phyloP scores from a whole-genome alignment of 2,797 vertebrate genomes.

The Forpus xanthops region DNA sequence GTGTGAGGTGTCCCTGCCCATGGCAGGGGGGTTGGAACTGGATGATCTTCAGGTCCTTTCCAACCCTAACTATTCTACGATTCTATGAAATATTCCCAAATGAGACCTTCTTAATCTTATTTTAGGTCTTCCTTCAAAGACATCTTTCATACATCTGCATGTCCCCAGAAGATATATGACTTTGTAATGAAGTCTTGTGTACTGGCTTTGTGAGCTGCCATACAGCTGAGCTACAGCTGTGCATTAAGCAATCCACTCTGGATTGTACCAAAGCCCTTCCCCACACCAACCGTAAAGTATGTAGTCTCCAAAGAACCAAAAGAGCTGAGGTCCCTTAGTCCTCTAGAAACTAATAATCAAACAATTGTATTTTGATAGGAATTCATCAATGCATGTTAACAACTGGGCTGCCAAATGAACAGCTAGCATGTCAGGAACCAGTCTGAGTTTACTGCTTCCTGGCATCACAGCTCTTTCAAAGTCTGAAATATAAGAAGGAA shows the following conservation, averaged over 20 bases:
- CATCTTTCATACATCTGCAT: background rate
- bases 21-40: too few species aligned
- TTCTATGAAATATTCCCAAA: background rate
- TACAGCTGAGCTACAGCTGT: background rate
- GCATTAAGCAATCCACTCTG: background rate
- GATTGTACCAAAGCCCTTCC: background rate
- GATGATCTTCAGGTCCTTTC: too few species aligned
- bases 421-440: background rate
- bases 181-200: background rate
- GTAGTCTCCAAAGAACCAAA: background rate
- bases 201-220: background rate
- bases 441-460: background rate
- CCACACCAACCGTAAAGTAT: background rate
- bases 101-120: background rate
- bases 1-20: too few species aligned
- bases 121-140: background rate
- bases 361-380: fast-evolving
- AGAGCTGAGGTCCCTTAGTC: background rate
- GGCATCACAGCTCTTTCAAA: background rate
- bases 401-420: background rate
- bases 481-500: background rate
- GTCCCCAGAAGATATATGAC: background rate
- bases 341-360: background rate
- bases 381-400: background rate
- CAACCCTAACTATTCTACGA: too few species aligned